Evolutionary conservation across 2,113 vertebrate genomes (phyloP), one percentile per base, ranked within the genome.

Genomic region (Nothobranchius kuhntae): DNA sequence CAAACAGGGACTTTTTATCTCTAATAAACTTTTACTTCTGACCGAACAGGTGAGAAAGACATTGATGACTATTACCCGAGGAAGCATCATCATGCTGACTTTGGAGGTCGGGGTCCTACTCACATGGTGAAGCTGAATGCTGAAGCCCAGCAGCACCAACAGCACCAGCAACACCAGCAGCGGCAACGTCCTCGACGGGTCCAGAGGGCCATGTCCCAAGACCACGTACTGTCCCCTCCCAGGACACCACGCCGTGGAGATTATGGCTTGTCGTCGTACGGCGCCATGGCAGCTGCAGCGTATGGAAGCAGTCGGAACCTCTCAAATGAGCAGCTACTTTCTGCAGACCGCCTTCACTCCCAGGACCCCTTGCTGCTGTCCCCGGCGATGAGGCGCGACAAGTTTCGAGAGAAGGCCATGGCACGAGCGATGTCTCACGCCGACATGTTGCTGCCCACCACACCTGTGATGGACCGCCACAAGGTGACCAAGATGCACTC

Each of bases 291-390:
- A 1, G 84, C 84, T 0, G 70, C 80, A 0, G 81, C 89, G 0
- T 90, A 95, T 0, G 94, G 94, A 13, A 87, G 96, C 64, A 89
- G 86, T 63, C 91, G 95, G 52, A 94, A 98, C 68, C 95, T 97
- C 9, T 98, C 98, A 0, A 94, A 99, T 0, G 98, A 98, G 87
- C 96, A 95, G 91, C 94, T 98, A 6, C 91, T 98, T 44, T 98
- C 97, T 0, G 95, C 96, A 0, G 96, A 98, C 73, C 96, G 95
- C 59, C 95, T 99, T 48, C 98, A 95, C 68, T 98, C 97, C 78
- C 96, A 98, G 91, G 96, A 98, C 86, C 96, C 98, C 0, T 91
- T 99, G 89, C 95, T 99, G 90, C 95, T 99, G 56, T 99, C 98
- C 30, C 97, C 98, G 0, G 96, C 97, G 0, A 90, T 93, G 82